Evolutionary conservation across 2,797 vertebrate species (phyloP), one percentile per base, ranked within the genome.

Genomic region (Girardinus metallicus): DNA sequence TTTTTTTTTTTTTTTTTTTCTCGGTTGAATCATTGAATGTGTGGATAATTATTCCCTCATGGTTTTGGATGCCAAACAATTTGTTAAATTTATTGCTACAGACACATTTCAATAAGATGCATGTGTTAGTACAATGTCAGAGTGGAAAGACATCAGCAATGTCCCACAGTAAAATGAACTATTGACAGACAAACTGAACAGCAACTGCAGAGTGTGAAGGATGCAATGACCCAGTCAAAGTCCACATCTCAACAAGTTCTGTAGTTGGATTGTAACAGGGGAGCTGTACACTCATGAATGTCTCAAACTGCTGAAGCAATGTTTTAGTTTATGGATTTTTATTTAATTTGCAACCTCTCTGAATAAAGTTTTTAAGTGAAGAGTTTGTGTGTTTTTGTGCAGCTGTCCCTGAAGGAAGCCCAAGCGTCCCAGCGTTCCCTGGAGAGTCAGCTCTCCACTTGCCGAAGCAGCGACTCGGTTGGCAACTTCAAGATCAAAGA

Each of bases 401-500:
- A 95, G 96, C 0, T 73, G 0, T 93, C 96, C 26, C 93, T 99
- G 83, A 95, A 97, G 83, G 97, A 98, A 10, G 95, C 93, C 74
- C 91, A 43, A 1, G 11, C 80, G 0, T 47, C 90, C 9, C 97
- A 97, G 77, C 96, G 96, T 12, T 84, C 90, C 0, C 73, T 98
- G 92, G 98, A 99, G 93, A 95, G 91, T 16, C 94, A 96, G 93
- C 93, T 98, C 7, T 85, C 96, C 73, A 94, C 83, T 75, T 91
- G 90, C 74, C 95, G 86, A 34, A 96, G 87, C 85, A 85, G 57
- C 0, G 95, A 98, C 77, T 97, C 97, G 0, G 93, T 94, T 5
- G 95, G 94, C 60, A 97, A 97, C 0, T 99, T 97, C 85, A 97
- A 93, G 85, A 26, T 98, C 2, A 98, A 97, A 86, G 98, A 99